Base-by-base conservation (phyloP, 30 jellyfish, hydroid and myxozoan genomes). In the Clytia hemisphaerica region DNA sequence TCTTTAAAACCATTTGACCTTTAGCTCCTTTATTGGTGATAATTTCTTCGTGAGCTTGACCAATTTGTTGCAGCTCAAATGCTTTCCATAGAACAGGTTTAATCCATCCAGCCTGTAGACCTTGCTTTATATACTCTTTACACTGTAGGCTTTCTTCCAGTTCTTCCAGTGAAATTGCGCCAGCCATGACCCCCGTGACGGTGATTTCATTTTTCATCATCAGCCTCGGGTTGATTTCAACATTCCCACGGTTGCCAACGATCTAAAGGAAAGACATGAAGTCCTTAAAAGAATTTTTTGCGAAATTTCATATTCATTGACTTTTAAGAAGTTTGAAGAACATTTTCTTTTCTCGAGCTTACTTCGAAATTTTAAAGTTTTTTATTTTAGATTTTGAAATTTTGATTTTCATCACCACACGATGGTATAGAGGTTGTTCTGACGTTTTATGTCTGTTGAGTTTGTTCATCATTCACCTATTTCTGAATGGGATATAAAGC, bases 11-110 rank as follows among this genome's bases (percentile, higher is more conserved):
- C 14, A 75, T 83, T 58, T 83, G 84, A 36, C 95, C 95, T 58
- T 75, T 76, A 0, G 95, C 92, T 9, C 81, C 75, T 44, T 71
- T 71, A 28, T 85, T 82, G 26, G 63, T 71, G 24, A 70, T 71
- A 26, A 44, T 76, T 50, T 84, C 95, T 25, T 76, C 46, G 73
- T 84, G 95, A 4, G 95, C 93, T 45, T 76, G 88, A 0, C 68
- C 31, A 12, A 89, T 84, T 21, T 67, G 79, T 40, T 77, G 80
- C 83, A 84, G 58, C 6, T 86, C 73, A 63, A 49, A 76, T 57
- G 79, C 83, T 49, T 77, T 76, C 21, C 93, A 83, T 48, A 84
- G 65, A 14, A 72, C 77, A 0, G 95, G 93, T 51, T 64, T 84
- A 59, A 84, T 35, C 88, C 88, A 76, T 48, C 93, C 93, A 34